These are phyloP conservation scores for Podotricha telesiphe DNA, from an alignment of 2,888 invertebrate genomes.

Conservation along the genomic window DNA sequence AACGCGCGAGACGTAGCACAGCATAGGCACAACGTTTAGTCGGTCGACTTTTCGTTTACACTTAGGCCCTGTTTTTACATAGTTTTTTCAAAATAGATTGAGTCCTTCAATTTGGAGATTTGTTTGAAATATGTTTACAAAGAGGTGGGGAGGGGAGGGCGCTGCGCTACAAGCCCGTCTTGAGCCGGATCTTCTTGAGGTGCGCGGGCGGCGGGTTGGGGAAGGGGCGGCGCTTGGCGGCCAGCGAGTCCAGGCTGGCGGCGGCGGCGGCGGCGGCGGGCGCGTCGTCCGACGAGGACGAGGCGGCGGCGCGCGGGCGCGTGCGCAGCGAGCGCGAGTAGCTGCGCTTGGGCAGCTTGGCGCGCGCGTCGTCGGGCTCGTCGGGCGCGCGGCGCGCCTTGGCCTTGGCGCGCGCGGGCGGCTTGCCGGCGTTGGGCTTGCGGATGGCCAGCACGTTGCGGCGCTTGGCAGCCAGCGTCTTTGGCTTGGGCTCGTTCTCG, in stretches of 20 bases:
- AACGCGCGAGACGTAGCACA: no score
- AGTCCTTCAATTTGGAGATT: neutral
- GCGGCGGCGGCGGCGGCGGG: slow-evolving; percentile 56
- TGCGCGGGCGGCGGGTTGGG: slow-evolving; percentile 61
- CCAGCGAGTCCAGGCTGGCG: slow-evolving; percentile 54
- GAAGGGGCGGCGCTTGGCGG: slow-evolving; percentile 63
- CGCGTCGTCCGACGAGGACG: slow-evolving; percentile 67
- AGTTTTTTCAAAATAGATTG: neutral
- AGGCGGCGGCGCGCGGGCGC: slow-evolving; percentile 50
- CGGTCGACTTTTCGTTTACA: neutral
- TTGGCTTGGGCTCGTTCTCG: slow-evolving; percentile 72
- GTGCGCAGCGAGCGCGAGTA: slow-evolving; percentile 58
- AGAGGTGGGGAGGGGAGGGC: slow-evolving; percentile 52
- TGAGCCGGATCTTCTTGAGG: slow-evolving; percentile 76
- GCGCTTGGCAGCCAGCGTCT: slow-evolving; percentile 65
- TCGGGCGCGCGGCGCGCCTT: slow-evolving; percentile 68
- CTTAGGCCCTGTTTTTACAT: slow-evolving; percentile 1
- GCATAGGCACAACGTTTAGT: neutral
- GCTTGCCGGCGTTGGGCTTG: slow-evolving; percentile 72
- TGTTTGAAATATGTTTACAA: neutral
- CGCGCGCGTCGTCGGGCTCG: slow-evolving; percentile 62
- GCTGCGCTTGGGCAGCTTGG: slow-evolving; percentile 65
- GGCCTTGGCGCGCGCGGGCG: slow-evolving; percentile 62
- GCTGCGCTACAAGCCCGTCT: slow-evolving; percentile 69
- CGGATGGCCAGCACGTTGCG: slow-evolving; percentile 72